These are phyloP conservation scores for Darevskia nairensis DNA, from an alignment of 2,797 vertebrate genomes.

Conservation along the genomic window DNA sequence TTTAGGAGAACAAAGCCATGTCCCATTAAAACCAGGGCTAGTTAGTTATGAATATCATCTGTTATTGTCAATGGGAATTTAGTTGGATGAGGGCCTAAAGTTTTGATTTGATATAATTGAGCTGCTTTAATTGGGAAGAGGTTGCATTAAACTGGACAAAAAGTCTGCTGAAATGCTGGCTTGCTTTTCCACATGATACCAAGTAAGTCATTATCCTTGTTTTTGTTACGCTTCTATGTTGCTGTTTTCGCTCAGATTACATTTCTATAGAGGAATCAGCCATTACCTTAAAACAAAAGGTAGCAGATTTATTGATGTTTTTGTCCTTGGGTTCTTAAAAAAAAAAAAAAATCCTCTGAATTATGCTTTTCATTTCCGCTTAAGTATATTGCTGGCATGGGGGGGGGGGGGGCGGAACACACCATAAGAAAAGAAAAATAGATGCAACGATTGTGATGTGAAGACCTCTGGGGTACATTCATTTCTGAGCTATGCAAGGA, in stretches of 20 bases:
- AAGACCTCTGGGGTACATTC: neutral
- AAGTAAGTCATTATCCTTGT: neutral
- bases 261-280: neutral
- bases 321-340: conserved; percentile 14
- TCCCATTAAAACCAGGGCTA: neutral
- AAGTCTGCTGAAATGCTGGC: conserved; percentile 1
- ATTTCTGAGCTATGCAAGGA: conserved; percentile 8
- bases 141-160: neutral
- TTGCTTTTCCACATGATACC: neutral
- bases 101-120: neutral
- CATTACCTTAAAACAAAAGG: conserved; percentile 17
- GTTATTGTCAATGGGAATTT: neutral
- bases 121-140: neutral
- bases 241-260: neutral
- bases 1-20: too few species aligned
- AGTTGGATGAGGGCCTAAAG: neutral
- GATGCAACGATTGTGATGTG: neutral
- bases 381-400: neutral
- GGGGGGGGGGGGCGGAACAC: neutral
- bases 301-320: conserved; percentile 48
- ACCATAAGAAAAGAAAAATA: neutral
- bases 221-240: neutral
- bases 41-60: neutral
- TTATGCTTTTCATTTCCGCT: neutral
- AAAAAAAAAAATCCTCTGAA: neutral